A percentile compares a stretch with the other conserved stretches of the same genome.
Conservation (phyloP, 1,140 invertebrate species). For the Eubasilissa regina region DNA sequence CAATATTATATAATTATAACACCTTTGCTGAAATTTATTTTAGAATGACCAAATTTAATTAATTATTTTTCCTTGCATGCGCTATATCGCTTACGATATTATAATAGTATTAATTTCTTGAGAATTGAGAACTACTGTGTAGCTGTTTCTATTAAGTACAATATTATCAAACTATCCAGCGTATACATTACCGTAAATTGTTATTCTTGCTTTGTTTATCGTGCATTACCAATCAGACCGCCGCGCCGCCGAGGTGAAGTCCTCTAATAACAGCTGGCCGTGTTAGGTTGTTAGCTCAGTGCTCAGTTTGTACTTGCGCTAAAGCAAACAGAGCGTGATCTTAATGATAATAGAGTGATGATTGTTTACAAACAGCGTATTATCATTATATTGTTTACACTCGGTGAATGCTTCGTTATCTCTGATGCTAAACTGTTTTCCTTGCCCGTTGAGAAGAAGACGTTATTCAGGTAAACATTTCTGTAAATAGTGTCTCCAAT, state of each 20-base stretch:
- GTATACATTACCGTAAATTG: no score
- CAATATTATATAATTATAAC: no score
- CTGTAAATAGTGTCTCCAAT: no score
- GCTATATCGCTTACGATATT: no score
- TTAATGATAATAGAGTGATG: constrained; percentile 27
- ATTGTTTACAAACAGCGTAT: constrained; percentile 26
- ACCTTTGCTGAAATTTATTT: no score
- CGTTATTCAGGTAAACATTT: neutral
- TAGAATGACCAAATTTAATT: no score
- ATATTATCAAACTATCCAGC: no score
- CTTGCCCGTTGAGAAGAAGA: neutral
- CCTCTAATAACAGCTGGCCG: neutral
- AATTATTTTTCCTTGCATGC: no score
- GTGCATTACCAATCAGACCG: neutral
- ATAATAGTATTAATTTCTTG: no score
- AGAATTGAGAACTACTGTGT: no score
- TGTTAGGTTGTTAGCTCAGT: neutral
- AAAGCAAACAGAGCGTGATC: constrained; percentile 10
- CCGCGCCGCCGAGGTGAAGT: neutral
- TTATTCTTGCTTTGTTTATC: neutral
- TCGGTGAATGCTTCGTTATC: constrained; percentile 5
- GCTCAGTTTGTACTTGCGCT: neutral
- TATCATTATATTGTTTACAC: constrained; percentile 22
- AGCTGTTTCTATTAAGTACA: no score
- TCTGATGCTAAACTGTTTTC: neutral